A percentile compares a stretch with the other conserved stretches of the same genome.
Evolutionary conservation across 2,113 vertebrate genomes (phyloP).

Genomic region (Forbesichthys agassizii): DNA sequence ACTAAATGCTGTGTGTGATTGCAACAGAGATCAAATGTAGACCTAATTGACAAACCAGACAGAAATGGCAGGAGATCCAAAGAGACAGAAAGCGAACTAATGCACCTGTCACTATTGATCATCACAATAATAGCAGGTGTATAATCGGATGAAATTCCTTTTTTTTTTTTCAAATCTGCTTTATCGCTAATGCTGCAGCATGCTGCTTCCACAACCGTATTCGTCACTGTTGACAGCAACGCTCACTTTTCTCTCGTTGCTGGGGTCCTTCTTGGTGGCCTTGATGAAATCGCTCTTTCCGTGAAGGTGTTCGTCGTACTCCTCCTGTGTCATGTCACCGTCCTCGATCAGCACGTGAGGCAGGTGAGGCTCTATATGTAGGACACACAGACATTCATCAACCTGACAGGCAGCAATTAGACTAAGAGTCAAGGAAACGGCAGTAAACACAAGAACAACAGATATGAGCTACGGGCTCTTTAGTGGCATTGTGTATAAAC

Average conservation of each 20-base stretch:
- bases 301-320: conserved; percentile 87
- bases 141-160: not conserved
- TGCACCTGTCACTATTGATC: not conserved
- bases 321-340: conserved; percentile 88
- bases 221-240: not conserved
- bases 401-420: not conserved
- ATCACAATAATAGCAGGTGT: not conserved
- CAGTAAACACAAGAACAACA: too few relatives aligned
- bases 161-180: not conserved
- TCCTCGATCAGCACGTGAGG: conserved; percentile 89
- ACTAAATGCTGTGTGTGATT: too few relatives aligned
- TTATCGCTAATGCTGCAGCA: not conserved
- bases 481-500: too few relatives aligned
- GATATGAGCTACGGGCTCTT: too few relatives aligned
- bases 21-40: too few relatives aligned
- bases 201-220: not conserved
- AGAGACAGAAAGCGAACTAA: not conserved
- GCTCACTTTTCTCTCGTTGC: conserved; percentile 87
- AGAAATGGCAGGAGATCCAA: too few relatives aligned
- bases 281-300: conserved; percentile 87
- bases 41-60: too few relatives aligned
- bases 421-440: conserved; percentile 11
- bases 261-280: conserved; percentile 87
- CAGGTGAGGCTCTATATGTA: conserved; percentile 84
- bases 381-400: conserved; percentile 29